phyloP scores from a whole-genome alignment of 2,113 vertebrate genomes.

The Sander vitreus region DNA sequence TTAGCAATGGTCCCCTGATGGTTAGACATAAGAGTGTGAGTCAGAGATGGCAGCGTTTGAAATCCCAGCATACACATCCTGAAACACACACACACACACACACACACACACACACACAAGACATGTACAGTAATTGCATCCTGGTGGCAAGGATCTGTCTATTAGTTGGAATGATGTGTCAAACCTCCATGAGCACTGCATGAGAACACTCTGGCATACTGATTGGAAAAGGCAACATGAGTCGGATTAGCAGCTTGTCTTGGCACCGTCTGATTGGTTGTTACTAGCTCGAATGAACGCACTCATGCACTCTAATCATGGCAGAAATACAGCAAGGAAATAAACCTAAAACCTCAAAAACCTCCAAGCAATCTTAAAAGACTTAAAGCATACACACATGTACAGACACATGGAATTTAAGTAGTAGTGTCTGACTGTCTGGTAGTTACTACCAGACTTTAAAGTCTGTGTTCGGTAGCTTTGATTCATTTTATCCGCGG shows the following conservation, averaged over 20 bases:
- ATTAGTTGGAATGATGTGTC: conserved; percentile 56
- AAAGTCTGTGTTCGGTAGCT: conserved; percentile 41
- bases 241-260: conserved; percentile 46
- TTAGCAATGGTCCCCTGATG: conserved; percentile 22
- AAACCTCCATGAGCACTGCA: conserved; percentile 43
- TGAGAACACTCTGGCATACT: conserved; percentile 53
- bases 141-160: conserved; percentile 23
- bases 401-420: conserved; percentile 42
- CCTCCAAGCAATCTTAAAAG: conserved; percentile 40
- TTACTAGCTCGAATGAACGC: conserved; percentile 21
- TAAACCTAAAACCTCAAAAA: conserved; percentile 42
- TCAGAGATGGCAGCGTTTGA: conserved; percentile 48
- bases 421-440: conserved; percentile 43
- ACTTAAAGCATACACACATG: conserved; percentile 34
- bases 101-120: not conserved
- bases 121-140: conserved; percentile 17
- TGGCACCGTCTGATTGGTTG: conserved; percentile 38
- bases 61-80: conserved; percentile 17
- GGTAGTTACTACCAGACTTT: conserved; percentile 11
- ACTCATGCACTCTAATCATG: conserved; percentile 21
- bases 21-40: conserved; percentile 49
- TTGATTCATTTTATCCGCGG: conserved; percentile 59
- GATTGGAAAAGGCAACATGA: conserved; percentile 65
- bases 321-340: conserved; percentile 37
- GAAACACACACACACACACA: conserved; percentile 20